These are phyloP conservation scores for Gari tellinella DNA, from an alignment of 2,888 invertebrate genomes.

Conservation along the genomic window DNA sequence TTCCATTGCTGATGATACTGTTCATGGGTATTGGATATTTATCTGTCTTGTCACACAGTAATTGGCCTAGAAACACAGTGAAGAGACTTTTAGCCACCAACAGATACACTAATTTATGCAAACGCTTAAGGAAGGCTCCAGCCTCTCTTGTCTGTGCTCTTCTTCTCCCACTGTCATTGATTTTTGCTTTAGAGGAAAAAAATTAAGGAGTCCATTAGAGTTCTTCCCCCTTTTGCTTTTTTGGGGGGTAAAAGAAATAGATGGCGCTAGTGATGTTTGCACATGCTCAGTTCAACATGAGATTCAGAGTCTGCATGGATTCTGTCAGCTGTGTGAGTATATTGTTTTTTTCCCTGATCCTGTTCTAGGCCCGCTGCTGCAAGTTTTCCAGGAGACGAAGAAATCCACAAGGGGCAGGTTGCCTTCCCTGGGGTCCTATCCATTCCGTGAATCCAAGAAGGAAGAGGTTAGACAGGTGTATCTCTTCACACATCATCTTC, in stretches of 20 bases:
- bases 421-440: constrained; percentile 84
- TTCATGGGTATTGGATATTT: no score
- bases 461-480: constrained; percentile 93
- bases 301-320: constrained; percentile 5
- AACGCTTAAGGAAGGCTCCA: no score
- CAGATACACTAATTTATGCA: no score
- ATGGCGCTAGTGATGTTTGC: constrained; percentile 14
- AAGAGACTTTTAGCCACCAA: no score
- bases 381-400: constrained; percentile 88
- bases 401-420: constrained; percentile 87
- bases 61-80: no score
- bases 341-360: neutral
- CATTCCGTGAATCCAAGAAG: constrained; percentile 86
- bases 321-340: constrained; percentile 11
- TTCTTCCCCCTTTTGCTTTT: constrained; percentile 2
- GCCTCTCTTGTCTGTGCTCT: neutral
- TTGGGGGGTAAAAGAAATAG: neutral
- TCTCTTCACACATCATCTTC: constrained; percentile 95
- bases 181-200: neutral
- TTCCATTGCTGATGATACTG: no score
- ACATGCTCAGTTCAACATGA: constrained; percentile 24
- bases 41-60: no score
- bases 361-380: constrained; percentile 89
- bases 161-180: neutral
- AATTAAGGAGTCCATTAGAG: neutral